Evolutionary conservation across 2,888 invertebrate genomes (phyloP), one percentile per base, ranked within the genome.

Genomic region (Nomada ruficornis): DNA sequence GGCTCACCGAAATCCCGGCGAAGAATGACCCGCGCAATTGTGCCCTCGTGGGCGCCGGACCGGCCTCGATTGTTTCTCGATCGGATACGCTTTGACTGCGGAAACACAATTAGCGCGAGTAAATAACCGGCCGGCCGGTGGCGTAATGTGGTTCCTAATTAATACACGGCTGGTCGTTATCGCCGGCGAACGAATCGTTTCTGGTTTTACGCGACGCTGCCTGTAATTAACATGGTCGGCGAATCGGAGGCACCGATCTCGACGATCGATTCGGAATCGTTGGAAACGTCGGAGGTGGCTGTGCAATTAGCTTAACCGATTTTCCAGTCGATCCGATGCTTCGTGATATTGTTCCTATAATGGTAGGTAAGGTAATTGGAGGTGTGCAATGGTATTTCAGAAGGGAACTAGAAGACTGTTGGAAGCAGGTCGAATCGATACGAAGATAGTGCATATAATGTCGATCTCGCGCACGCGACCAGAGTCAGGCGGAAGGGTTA

Each of bases 61-160:
- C 42, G 44, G 13, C 23, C 20, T 15, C 44, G 26, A 76, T 54
- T 64, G 73, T 52, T 80, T 59, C 64, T 59, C 80, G 64, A 81
- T 81, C 69, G 73, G 70, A 23, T 59, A 60, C 70, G 70, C 64
- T 73, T 73, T 80, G 80, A 81, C 80, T 74, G 80, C 73, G 54
- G 73, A 26, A 60, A 50, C 81, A 62, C 81, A 70, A 81, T 81
- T 81, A 80, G 54, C 64, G 59, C 23, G 42, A 55, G 63, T 69
- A 69, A 69, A 81, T 70, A 64, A 63, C 42, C 76, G 42, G 18
- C 47, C 63, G 23, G 29, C n/a, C 23, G 10, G 15, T 18, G 5
- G 18, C 7, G 73, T 47, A 47, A 47, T 47, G 47, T 13, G 15
- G 44, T 52, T 70, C 36, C 73, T 79, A 80, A 81, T 81, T 80